phyloP scores from a whole-genome alignment of 2,888 invertebrate genomes.

The Amblyjoppa fuscipennis region DNA sequence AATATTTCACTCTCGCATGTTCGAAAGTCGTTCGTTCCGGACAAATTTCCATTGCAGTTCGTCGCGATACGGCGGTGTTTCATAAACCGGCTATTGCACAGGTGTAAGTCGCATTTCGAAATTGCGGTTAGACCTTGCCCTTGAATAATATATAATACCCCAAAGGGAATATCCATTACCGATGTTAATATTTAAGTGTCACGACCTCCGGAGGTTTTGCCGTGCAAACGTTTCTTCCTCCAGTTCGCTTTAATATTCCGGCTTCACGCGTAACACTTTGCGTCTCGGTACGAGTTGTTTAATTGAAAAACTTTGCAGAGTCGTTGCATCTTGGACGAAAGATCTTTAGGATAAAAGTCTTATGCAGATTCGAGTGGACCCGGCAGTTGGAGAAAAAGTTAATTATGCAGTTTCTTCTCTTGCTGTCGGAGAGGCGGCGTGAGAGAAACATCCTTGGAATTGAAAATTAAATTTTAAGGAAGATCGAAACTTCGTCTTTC shows the following conservation, averaged over 20 bases:
- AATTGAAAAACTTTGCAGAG: slow-evolving; percentile 63
- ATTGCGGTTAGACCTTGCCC: background rate
- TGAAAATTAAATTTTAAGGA: slow-evolving; percentile 16
- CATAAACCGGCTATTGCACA: background rate
- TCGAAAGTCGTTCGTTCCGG: background rate
- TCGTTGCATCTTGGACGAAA: slow-evolving; percentile 22
- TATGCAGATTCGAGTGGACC: slow-evolving; percentile 27
- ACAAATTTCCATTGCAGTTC: background rate
- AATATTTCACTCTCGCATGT: slow-evolving; percentile 5
- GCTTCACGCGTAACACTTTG: background rate
- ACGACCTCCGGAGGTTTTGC: background rate
- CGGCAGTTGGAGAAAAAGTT: slow-evolving; percentile 28
- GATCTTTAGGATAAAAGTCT: slow-evolving; percentile 23
- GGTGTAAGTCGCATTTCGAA: background rate
- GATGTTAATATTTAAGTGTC: slow-evolving; percentile 6
- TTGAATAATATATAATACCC: background rate
- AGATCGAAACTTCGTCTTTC: background rate
- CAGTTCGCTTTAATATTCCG: background rate
- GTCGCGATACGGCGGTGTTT: background rate
- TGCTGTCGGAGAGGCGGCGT: background rate
- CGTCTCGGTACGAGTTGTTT: slow-evolving; percentile 16
- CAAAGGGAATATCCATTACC: slow-evolving; percentile 7
- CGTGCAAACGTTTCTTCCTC: background rate
- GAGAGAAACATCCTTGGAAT: background rate
- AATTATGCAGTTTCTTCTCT: slow-evolving; percentile 43